Evolutionary conservation across 2,113 vertebrate genomes (phyloP), one percentile per base, ranked within the genome.

Genomic region (Saguinus imperator): DNA sequence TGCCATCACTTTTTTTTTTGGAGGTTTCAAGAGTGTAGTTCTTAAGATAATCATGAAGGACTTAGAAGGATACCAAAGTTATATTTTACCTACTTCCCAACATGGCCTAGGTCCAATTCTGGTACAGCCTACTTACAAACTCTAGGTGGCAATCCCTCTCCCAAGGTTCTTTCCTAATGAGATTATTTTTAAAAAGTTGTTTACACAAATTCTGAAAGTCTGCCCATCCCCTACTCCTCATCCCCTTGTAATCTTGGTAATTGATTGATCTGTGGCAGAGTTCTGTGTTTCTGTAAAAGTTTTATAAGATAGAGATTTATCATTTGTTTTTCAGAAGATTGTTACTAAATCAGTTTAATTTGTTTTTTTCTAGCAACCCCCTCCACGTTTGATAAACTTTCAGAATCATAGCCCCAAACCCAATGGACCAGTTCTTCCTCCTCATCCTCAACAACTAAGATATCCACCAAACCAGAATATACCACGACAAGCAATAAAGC

Each of bases 301-400:
- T 73, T 68, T 88, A 52, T 45, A 64, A 94, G 45, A 81, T 50
- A 66, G 23, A 73, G 5, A 61, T 95, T 48, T 94, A 3, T 94
- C 29, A 52, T 84, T 91, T 92, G 14, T 87, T 58, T 94, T 81
- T 95, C 3, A 43, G 12, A 82, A 50, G 16, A 70, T 61, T 90
- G 18, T 73, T 45, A 97, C 57, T 97, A 43, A 68, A 95, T 58
- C 29, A 10, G 16, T 79, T 77, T 92, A 37, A 45, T 37, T 84
- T 55, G 50, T 92, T 96, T 55, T 55, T 91, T 97, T 98, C 92
- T 87, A 95, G 93, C 98, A 99, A 97, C 97, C 98, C 52, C 99
- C 99, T 96, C 99, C 99, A 0, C 98, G 99, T 81, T 98, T 99
- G 97, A 98, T 99, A 98, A 98, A 99, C 97, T 98, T 99, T 95